These are phyloP conservation scores for Chymomyza fuscimana DNA, from an alignment of 2,888 invertebrate genomes.

Conservation along the genomic window DNA sequence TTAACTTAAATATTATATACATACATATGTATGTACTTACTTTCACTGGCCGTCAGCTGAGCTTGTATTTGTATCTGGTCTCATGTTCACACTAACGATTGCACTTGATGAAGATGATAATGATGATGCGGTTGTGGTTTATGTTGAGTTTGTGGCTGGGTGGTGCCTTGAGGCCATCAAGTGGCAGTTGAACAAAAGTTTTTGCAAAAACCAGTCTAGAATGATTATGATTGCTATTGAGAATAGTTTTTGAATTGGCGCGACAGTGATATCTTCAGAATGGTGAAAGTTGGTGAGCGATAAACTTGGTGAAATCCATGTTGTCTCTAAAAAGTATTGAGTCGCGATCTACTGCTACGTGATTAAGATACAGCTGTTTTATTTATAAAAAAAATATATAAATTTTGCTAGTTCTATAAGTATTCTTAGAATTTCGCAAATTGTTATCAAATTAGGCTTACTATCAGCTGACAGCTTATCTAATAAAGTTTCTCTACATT, in stretches of 20 bases:
- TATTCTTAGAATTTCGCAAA: no score
- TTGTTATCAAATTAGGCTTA: no score
- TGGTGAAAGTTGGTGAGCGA: conserved; percentile 9
- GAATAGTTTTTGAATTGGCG: neutral
- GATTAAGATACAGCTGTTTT: no score
- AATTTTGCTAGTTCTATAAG: no score
- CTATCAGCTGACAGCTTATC: no score
- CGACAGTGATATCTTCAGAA: conserved; percentile 11
- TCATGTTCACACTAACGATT: conserved; percentile 21
- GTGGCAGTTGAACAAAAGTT: neutral
- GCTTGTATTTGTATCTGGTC: neutral
- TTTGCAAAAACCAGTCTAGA: neutral
- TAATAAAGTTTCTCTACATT: no score
- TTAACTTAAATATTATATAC: neutral
- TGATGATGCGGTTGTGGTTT: neutral
- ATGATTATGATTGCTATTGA: neutral
- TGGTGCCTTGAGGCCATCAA: neutral
- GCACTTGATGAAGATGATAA: conserved; percentile 20
- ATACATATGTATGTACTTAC: neutral
- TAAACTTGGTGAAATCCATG: neutral
- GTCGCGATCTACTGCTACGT: no score
- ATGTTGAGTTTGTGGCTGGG: neutral
- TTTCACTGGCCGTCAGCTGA: neutral
- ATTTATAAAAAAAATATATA: no score
- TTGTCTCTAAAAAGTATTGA: neutral